Base-by-base conservation (phyloP, 1,140 invertebrate species). In the Drosophila pruinosa region DNA sequence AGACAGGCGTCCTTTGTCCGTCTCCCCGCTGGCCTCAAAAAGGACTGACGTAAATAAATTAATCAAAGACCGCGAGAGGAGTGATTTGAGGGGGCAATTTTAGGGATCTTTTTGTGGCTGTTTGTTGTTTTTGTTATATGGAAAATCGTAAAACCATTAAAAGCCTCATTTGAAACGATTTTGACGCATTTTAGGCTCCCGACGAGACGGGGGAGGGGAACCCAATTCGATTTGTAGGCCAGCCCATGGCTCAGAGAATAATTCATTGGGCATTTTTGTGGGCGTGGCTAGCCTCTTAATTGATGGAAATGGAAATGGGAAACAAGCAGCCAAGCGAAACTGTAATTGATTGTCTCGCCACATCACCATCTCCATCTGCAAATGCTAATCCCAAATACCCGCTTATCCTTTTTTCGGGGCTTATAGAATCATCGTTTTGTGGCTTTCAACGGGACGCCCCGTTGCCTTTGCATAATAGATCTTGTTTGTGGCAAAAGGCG, bases 121-220 rank as follows among this genome's bases (percentile, higher is more conserved):
- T 26, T 41, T 63, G 52, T 47, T 76, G 22, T 38, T 36, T 10
- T 45, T 65, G 54, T 39, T 77, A 65, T 76, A 70, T 54, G 50
- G 45, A 48, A 71, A 80, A 77, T 86, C 73, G 81, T 80, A 80
- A 85, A 86, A 70, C 77, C 81, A 85, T 85, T 85, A 86, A 81
- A 85, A 80, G 81, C 81, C 81, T 85, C 81, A 85, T 85, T 85
- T 86, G 59, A 75, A 74, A 71, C 81, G 81, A 81, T 85, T 85
- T 85, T 68, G 76, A 86, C 73, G 76, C 77, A 78, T 78, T 82
- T 75, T 19, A 50, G 24, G 36, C 8, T n/a, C 19, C 39, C 28
- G 31, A 19, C 47, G 14, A 12, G 21, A 2, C 19, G 3, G 15
- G 7, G n/a, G n/a, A n/a, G n/a, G n/a, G n/a, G n/a, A n/a, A n/a